Base-by-base conservation (phyloP, 1,140 invertebrate genomes). In the Scaptomyza graminum region DNA sequence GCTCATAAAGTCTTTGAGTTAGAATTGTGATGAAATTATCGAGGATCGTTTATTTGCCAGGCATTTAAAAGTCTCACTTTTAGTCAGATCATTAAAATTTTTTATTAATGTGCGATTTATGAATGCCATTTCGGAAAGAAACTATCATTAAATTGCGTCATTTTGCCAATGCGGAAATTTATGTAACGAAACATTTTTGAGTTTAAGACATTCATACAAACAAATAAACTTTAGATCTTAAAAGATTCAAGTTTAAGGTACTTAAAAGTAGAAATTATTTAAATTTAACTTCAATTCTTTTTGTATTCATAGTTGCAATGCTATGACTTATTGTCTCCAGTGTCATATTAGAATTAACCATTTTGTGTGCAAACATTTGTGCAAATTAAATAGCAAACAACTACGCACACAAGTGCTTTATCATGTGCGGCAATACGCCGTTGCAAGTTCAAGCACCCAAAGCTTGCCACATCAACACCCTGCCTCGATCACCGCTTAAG, bases 1-100 rank as follows among this genome's bases (percentile, higher is more conserved):
- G 28, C 50, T 59, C 75, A 79, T 82, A 79, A 82, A 83, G 61
- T 39, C 57, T 52, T 56, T 39, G 34, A 74, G 44, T 68, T 69
- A 69, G 57, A 73, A 68, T 39, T 54, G 34, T 56, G 70, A 44
- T 54, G 56, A 68, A 67, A 67, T 61, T 34, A 34, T 39, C 34
- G 28, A 15, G 6, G 25, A 9, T 43, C 39, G 22, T 47, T 55
- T 28, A 15, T 18, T 18, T 13, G 18, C 18, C 18, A 22, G 25
- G 37, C 69, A 34, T 47, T 72, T 41, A 37, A 47, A 61, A 54
- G 31, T 34, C 50, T 50, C 57, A 56, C 56, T 69, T 62, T 62
- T 49, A 37, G 31, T 37, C 64, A 61, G 56, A 9, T 50, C 55
- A 67, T 67, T 61, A 73, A 73, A 49, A n/a, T 50, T 41, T 49